phyloP scores from a whole-genome alignment of 2,113 vertebrate species.

The Rhinolophus sinicus region DNA sequence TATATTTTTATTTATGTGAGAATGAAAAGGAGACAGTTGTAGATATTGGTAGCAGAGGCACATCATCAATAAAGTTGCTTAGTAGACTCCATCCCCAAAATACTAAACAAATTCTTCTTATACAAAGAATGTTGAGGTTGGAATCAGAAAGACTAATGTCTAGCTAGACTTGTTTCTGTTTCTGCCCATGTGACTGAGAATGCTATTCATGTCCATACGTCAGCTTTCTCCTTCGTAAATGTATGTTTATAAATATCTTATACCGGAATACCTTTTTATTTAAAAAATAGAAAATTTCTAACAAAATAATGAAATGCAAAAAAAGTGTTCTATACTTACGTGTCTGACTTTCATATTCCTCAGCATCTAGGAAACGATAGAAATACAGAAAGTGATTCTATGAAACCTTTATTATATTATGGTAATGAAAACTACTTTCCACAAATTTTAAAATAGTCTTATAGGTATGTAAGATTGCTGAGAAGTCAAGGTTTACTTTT shows the following conservation, averaged over 20 bases:
- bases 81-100: neutral
- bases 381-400: conserved; percentile 39
- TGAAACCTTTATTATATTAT: conserved; percentile 5
- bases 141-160: neutral
- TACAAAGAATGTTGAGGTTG: neutral
- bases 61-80: neutral
- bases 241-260: neutral
- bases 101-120: neutral
- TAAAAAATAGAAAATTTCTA: conserved; percentile 2
- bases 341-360: conserved; percentile 15
- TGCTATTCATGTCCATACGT: neutral
- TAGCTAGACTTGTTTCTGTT: neutral
- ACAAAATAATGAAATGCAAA: neutral
- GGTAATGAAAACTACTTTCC: neutral
- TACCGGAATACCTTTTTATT: neutral
- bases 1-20: neutral
- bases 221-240: neutral
- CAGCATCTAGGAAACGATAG: neutral
- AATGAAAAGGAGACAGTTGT: neutral
- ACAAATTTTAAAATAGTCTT: conserved; percentile 25
- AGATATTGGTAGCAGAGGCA: neutral
- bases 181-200: neutral
- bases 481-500: conserved; percentile 16
- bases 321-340: neutral
- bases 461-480: neutral